Evolutionary conservation across 2,113 vertebrate genomes (phyloP), one percentile per base, ranked within the genome.

Genomic region (Hassar affinis): DNA sequence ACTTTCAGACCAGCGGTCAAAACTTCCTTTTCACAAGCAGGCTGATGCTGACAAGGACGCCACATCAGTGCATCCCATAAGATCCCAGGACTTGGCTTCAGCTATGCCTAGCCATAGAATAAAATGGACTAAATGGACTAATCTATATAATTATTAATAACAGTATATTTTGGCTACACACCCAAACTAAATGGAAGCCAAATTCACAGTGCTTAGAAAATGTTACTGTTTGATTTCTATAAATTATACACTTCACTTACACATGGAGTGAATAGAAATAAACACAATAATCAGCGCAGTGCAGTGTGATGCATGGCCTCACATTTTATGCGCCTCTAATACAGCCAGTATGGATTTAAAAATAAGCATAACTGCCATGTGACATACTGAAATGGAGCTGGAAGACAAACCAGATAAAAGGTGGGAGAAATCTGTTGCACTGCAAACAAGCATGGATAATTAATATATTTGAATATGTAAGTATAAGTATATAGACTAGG

Each of bases 221-320:
- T 52, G 49, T 33, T 6, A 17, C 4, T 52, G 49, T 75, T 27
- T 52, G 27, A 76, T 35, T 77, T 22, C 0, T 17, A 6, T 56
- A 35, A 2, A 52, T 52, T 33, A 33, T 76, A 76, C 14, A 72
- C 42, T 27, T 49, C 45, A 49, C 42, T 72, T 72, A 49, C 42
- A 72, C 69, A 47, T 72, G 38, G 38, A n/a, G 42, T 72, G 14
- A n/a, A 49, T 72, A 72, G 27, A 49, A 49, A 72, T 72, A 72
- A 42, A 72, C 5, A 72, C 27, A 8, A n/a, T 12, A 72, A 72
- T 47, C 69, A 49, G 69, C 6, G 42, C 22, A 47, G 42, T 72
- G 42, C 42, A 17, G 42, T 27, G 25, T 72, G 42, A 72, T 49
- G 25, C 38, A 72, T 6, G 12, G 9, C 42, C 6, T 49, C 25